phyloP scores from a whole-genome alignment of 2,113 vertebrate genomes.

The Istiophorus platypterus region DNA sequence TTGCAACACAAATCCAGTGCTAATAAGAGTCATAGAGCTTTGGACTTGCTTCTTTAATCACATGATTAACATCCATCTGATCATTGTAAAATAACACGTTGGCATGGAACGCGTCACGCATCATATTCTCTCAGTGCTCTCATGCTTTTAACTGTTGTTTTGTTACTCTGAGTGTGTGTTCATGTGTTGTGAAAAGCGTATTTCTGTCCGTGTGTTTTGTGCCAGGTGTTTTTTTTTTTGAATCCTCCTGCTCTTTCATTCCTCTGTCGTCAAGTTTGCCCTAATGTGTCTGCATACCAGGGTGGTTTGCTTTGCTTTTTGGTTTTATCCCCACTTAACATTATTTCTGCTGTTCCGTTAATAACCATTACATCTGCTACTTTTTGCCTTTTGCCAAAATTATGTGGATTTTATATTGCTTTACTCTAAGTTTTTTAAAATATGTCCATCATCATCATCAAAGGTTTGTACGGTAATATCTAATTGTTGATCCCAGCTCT shows the following conservation, averaged over 20 bases:
- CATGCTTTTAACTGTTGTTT: constrained; percentile 46
- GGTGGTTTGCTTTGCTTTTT: constrained; percentile 8
- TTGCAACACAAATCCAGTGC: constrained; percentile 19
- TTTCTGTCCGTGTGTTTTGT: constrained; percentile 35
- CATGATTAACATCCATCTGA: constrained; percentile 45
- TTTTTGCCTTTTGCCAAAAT: constrained; percentile 2
- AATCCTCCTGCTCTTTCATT: constrained; percentile 30
- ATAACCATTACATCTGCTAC: constrained; percentile 8
- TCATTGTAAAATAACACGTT: constrained; percentile 85
- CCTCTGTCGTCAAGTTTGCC: constrained; percentile 39
- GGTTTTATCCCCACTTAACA: neutral
- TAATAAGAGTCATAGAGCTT: constrained; percentile 13
- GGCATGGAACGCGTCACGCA: constrained; percentile 82
- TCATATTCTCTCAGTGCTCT: constrained; percentile 42
- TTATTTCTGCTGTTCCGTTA: neutral
- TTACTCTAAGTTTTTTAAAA: neutral
- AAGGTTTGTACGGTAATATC: neutral
- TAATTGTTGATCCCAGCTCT: too few species aligned
- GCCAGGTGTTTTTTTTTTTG: constrained; percentile 15
- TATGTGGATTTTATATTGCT: neutral
- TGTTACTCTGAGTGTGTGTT: constrained; percentile 35
- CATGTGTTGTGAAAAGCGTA: constrained; percentile 18
- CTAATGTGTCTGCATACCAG: constrained; percentile 14
- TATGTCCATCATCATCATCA: neutral
- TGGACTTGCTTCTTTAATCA: constrained; percentile 22